These are phyloP conservation scores for Brachionus paranguensis DNA, from an alignment of 1,140 invertebrate genomes.

Conservation along the genomic window DNA sequence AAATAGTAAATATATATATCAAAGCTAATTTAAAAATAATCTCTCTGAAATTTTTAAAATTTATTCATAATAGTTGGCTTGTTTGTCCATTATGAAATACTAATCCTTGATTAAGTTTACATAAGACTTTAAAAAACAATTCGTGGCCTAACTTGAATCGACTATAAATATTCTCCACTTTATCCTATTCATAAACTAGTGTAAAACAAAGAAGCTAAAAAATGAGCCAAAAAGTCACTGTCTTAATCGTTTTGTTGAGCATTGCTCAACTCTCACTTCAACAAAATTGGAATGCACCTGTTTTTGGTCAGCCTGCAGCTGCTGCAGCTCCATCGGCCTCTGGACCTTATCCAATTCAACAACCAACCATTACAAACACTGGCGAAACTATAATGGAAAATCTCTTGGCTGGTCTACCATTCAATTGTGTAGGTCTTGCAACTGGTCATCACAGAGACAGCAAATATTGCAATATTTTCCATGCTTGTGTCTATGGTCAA, in stretches of 20 bases:
- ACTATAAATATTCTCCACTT: not conserved
- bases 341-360: not conserved
- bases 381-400: constrained; percentile 13
- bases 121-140: not conserved
- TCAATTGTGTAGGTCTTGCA: not conserved
- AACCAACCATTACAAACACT: constrained; percentile 14
- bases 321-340: not conserved
- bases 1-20: not conserved
- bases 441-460: constrained; percentile 9
- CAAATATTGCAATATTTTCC: constrained; percentile 19
- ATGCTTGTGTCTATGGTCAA: constrained; percentile 16
- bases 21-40: not conserved
- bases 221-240: not conserved
- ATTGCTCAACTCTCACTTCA: not conserved
- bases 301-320: not conserved
- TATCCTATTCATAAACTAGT: not conserved
- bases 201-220: not conserved
- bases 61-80: not conserved
- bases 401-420: constrained; percentile 9
- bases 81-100: not conserved
- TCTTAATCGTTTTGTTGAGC: not conserved
- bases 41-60: not conserved
- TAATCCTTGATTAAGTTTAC: not conserved
- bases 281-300: constrained; percentile 2
- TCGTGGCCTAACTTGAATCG: not conserved